Conservation (phyloP, 2,888 invertebrate genomes). For the Orthosia incerta region DNA sequence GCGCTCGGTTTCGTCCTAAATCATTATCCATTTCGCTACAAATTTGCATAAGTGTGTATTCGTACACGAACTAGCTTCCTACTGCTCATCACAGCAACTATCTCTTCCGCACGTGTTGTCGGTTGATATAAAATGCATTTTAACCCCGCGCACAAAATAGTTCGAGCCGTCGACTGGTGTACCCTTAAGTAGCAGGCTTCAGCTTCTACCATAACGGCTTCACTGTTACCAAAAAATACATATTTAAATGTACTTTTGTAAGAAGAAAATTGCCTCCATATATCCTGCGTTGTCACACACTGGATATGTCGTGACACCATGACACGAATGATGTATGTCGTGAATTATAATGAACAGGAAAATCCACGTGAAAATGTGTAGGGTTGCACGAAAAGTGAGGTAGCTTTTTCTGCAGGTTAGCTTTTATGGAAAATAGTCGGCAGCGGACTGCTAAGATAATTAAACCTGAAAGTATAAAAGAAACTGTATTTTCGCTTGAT, state of each 20-base stretch:
- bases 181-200: background rate
- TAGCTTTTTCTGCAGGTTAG: background rate
- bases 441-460: too few relatives aligned
- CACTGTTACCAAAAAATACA: background rate
- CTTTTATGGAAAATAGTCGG: background rate
- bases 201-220: background rate
- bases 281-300: slow-evolving; percentile 56
- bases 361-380: slow-evolving; percentile 42
- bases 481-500: background rate
- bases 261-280: slow-evolving; percentile 49
- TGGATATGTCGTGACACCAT: slow-evolving; percentile 39
- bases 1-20: too few relatives aligned
- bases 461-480: too few relatives aligned
- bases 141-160: too few relatives aligned
- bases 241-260: slow-evolving; percentile 17
- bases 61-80: too few relatives aligned
- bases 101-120: too few relatives aligned
- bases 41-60: too few relatives aligned
- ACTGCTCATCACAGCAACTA: too few relatives aligned
- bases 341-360: slow-evolving; percentile 50
- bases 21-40: too few relatives aligned
- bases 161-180: too few relatives aligned
- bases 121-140: too few relatives aligned
- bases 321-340: slow-evolving; percentile 59
- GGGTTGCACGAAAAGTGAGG: slow-evolving; percentile 46